These are phyloP conservation scores for Xanthorhoe spadicearia DNA, from an alignment of 2,888 invertebrate genomes.

Conservation along the genomic window DNA sequence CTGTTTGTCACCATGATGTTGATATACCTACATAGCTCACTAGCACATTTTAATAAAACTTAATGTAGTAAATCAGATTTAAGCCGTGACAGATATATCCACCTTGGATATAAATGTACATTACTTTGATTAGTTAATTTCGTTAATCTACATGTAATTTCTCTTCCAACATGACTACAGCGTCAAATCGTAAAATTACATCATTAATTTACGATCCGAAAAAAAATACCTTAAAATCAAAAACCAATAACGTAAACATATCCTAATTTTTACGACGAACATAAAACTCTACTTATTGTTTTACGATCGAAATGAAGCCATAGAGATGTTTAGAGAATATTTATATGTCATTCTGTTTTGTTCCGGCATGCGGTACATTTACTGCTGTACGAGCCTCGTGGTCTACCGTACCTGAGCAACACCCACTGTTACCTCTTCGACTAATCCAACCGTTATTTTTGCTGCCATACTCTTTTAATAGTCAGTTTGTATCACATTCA, in stretches of 20 bases:
- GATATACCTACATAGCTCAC: neutral
- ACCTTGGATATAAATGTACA: neutral
- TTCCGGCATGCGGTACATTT: constrained; percentile 11
- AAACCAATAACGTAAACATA: constrained; percentile 41
- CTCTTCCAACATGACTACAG: constrained; percentile 7
- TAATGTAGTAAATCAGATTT: neutral
- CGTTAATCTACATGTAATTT: constrained; percentile 7
- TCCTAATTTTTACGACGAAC: constrained; percentile 45
- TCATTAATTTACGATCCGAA: constrained; percentile 35
- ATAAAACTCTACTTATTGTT: constrained; percentile 47
- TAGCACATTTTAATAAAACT: neutral
- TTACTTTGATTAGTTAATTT: constrained; percentile 1
- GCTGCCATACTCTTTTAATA: neutral
- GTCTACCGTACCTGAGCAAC: neutral
- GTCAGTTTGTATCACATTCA: neutral
- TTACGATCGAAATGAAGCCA: constrained; percentile 46
- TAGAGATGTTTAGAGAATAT: constrained; percentile 35
- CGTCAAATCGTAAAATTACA: constrained; percentile 33
- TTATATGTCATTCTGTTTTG: constrained; percentile 32
- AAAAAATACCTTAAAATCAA: constrained; percentile 39
- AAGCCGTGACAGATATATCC: neutral
- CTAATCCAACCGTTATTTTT: constrained; percentile 20
- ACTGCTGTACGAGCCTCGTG: neutral
- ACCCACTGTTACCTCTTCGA: constrained; percentile 33
- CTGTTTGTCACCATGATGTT: neutral